Percentiles rank a stretch among this genome's conserved stretches.
Conservation (phyloP, 2,888 invertebrate genomes). For the Aphidius colemani region DNA sequence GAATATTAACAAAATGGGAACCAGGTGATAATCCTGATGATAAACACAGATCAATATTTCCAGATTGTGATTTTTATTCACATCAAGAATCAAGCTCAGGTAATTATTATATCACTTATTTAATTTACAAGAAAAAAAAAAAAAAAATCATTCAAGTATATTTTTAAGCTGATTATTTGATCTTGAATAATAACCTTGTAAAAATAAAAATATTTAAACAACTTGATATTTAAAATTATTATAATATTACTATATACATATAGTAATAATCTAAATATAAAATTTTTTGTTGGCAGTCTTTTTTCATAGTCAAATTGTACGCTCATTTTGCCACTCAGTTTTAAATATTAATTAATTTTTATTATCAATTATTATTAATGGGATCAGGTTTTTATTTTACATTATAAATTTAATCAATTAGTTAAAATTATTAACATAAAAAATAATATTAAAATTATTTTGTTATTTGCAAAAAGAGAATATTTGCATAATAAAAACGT, state of each 20-base stretch:
- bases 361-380: constrained; percentile 31
- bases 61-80: constrained; percentile 63
- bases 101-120: constrained; percentile 29
- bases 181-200: no score
- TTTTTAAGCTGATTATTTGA: neutral
- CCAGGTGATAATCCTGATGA: constrained; percentile 71
- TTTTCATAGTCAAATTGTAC: constrained; percentile 36
- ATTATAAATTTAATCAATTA: neutral
- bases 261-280: constrained; percentile 42
- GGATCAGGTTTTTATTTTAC: constrained; percentile 39
- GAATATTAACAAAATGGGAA: constrained; percentile 69
- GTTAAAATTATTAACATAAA: neutral
- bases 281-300: constrained; percentile 35
- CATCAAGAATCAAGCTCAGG: constrained; percentile 39
- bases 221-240: neutral
- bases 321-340: constrained; percentile 30
- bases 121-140: neutral
- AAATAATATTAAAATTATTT: neutral
- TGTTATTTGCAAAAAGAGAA: constrained; percentile 15
- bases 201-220: neutral
- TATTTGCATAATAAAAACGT: constrained; percentile 19
- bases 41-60: constrained; percentile 71
- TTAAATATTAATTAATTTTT: constrained; percentile 31
- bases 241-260: neutral
- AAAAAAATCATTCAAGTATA: neutral